Evolutionary conservation across 2,888 invertebrate genomes (phyloP).

Genomic region (Panorpa germanica): DNA sequence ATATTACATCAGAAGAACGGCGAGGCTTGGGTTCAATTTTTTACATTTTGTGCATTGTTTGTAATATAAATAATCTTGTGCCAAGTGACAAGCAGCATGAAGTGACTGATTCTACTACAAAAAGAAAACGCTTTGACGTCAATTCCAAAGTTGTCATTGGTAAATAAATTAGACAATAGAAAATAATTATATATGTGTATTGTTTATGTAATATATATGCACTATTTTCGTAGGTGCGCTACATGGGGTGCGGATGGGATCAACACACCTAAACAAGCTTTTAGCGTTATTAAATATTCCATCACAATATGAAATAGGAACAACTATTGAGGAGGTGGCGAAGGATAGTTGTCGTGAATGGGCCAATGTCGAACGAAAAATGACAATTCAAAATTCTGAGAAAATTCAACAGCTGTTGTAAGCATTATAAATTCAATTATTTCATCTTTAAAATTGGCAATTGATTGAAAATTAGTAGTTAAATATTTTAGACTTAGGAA

Average conservation of each 20-base stretch:
- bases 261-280: slow-evolving; percentile 5
- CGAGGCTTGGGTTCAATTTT: slow-evolving; percentile 10
- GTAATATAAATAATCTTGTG: slow-evolving; percentile 6
- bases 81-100: slow-evolving; percentile 5
- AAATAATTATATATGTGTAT: no score
- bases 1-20: slow-evolving; percentile 9
- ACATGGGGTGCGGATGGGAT: slow-evolving; percentile 6
- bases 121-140: no score
- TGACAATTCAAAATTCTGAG: slow-evolving; percentile 1
- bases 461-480: no score
- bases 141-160: no score
- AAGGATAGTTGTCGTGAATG: not conserved
- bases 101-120: no score
- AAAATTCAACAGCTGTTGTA: slow-evolving; percentile 2
- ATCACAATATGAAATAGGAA: not conserved
- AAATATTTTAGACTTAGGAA: no score
- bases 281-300: slow-evolving; percentile 1
- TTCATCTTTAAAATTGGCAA: no score
- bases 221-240: no score
- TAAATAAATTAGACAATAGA: no score
- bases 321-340: not conserved
- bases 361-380: not conserved
- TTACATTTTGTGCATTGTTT: slow-evolving; percentile 9
- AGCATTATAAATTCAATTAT: no score
- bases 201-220: no score